Evolutionary conservation across 2,888 invertebrate species (phyloP).

Genomic region (Orthosia gracilis): DNA sequence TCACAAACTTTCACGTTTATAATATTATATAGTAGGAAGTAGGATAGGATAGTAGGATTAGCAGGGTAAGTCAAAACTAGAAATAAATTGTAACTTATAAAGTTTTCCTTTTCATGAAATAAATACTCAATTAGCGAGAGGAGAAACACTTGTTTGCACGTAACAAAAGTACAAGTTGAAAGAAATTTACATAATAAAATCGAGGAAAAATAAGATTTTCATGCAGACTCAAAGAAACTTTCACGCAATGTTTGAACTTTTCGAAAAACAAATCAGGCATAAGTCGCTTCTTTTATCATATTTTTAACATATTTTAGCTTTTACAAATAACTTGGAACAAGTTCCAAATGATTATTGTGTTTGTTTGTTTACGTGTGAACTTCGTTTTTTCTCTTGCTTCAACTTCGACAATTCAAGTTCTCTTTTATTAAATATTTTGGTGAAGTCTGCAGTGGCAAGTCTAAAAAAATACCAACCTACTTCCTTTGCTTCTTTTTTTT

Average conservation of each 20-base stretch:
- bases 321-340: constrained; percentile 50
- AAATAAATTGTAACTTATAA: constrained; percentile 3
- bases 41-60: background rate
- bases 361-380: constrained; percentile 42
- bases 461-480: background rate
- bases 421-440: constrained; percentile 17
- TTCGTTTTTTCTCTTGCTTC: constrained; percentile 16
- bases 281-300: constrained; percentile 53
- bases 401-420: constrained; percentile 17
- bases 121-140: constrained; percentile 22
- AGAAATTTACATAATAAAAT: constrained; percentile 64
- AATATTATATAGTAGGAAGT: too few relatives aligned
- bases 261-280: constrained; percentile 60
- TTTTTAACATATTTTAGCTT: constrained; percentile 62
- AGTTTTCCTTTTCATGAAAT: constrained; percentile 7
- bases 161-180: constrained; percentile 49
- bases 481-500: background rate
- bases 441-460: background rate
- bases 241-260: constrained; percentile 58
- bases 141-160: constrained; percentile 55
- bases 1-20: too few relatives aligned
- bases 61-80: constrained; percentile 11
- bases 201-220: constrained; percentile 61
- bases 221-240: constrained; percentile 49
- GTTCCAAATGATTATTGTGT: constrained; percentile 41